Conservation (phyloP, 2,797 vertebrate species). For the Scleropages formosus region DNA sequence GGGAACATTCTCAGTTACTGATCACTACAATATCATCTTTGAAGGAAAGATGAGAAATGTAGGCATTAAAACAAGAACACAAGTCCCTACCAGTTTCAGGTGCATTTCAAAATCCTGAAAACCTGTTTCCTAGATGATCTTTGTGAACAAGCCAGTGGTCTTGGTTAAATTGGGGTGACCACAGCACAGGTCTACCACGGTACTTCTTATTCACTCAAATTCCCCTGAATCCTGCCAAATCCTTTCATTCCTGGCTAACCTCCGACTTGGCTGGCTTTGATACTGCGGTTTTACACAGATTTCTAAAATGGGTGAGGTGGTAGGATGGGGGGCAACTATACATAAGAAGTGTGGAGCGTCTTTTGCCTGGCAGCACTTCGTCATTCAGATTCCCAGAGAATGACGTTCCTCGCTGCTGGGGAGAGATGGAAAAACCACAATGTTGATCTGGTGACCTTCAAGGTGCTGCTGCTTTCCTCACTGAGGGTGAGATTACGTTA, state of each 20-base stretch:
- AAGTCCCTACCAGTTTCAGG: too few relatives aligned
- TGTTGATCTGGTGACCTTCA: constrained; percentile 10
- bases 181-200: constrained; percentile 55
- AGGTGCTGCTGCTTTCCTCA: not conserved
- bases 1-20: too few relatives aligned
- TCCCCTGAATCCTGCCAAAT: constrained; percentile 58
- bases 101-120: too few relatives aligned
- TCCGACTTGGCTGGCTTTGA: not conserved
- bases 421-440: not conserved
- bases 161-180: constrained; percentile 30
- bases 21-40: too few relatives aligned
- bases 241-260: constrained; percentile 61
- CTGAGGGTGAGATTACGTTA: constrained; percentile 7
- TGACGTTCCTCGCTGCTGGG: too few relatives aligned
- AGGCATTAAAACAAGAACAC: too few relatives aligned
- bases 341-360: not conserved
- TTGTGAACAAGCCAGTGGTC: not conserved
- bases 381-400: too few relatives aligned
- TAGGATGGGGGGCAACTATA: not conserved
- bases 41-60: too few relatives aligned
- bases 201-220: constrained; percentile 35
- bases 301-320: constrained; percentile 15
- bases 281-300: constrained; percentile 20
- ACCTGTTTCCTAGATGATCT: too few relatives aligned
- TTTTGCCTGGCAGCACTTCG: not conserved